A percentile compares a stretch with the other conserved stretches of the same genome.
Conservation (phyloP, 2,797 vertebrate species). For the Tragopan temminckii region DNA sequence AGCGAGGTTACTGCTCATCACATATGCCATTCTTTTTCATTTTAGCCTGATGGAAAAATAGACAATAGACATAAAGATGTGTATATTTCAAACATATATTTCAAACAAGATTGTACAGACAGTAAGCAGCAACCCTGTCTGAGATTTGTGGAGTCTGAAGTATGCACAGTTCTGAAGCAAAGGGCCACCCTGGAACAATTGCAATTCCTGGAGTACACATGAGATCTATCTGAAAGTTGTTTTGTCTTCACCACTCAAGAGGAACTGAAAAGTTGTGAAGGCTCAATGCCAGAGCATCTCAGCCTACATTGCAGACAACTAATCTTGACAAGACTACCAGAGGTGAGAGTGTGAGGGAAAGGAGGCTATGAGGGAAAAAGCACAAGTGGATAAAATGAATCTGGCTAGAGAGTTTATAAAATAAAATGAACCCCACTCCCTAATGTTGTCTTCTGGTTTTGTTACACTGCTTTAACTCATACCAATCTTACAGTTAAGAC, state of each 20-base stretch:
- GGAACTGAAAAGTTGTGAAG: not conserved
- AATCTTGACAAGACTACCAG: not conserved
- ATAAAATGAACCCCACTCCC: not conserved
- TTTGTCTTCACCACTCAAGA: not conserved
- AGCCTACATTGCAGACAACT: not conserved
- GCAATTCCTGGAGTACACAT: not conserved
- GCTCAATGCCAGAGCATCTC: not conserved
- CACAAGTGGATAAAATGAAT: not conserved
- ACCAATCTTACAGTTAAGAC: not conserved
- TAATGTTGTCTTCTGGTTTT: not conserved
- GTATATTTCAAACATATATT: not conserved
- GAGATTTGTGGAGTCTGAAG: not conserved
- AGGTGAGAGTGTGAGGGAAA: not conserved
- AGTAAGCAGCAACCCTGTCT: not conserved
- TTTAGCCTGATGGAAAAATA: not conserved
- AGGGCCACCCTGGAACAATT: not conserved
- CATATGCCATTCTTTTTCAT: accelerated
- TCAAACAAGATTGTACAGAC: not conserved
- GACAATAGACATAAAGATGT: not conserved
- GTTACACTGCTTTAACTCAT: not conserved
- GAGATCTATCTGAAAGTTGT: not conserved
- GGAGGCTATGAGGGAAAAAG: not conserved
- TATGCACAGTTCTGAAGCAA: not conserved
- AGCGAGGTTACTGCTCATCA: not conserved
- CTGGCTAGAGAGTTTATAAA: not conserved